Conservation (phyloP, 2,113 vertebrate species). For the Macaca nemestrina region DNA sequence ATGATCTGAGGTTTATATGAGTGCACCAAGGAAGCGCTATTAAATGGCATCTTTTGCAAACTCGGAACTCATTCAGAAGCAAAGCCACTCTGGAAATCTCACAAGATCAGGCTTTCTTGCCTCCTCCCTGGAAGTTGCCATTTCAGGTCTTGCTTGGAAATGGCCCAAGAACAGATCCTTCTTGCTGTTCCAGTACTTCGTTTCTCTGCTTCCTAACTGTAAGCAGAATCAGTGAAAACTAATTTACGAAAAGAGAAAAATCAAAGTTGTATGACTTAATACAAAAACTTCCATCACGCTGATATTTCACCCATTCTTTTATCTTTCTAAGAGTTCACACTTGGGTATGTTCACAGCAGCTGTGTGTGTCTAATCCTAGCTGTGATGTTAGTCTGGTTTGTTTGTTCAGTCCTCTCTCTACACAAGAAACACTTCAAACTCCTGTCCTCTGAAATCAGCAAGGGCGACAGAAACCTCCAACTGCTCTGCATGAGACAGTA, state of each 20-base stretch:
- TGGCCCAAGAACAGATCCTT: not conserved
- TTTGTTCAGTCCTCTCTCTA: not conserved
- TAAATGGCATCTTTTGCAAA: slow-evolving; percentile 38
- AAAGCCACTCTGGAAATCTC: slow-evolving; percentile 25
- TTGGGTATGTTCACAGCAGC: not conserved
- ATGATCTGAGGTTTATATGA: slow-evolving; percentile 59
- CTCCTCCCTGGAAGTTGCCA: not conserved
- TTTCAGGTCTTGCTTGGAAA: slow-evolving; percentile 44
- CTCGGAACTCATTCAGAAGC: slow-evolving; percentile 1
- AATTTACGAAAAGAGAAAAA: not conserved
- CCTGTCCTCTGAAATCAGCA: not conserved
- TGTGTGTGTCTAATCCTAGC: not conserved
- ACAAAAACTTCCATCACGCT: not conserved
- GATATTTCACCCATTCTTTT: not conserved
- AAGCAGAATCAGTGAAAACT: not conserved
- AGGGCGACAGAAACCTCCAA: not conserved
- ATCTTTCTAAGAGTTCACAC: not conserved
- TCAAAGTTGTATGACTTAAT: not conserved
- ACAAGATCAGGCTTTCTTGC: not conserved
- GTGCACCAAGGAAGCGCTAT: not conserved
- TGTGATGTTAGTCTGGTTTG: not conserved
- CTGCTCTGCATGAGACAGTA: not conserved
- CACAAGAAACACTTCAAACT: not conserved
- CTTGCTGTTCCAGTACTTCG: not conserved
- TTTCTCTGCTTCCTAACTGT: not conserved